Conservation (phyloP, 2,113 vertebrate species). For the Rhynchopsitta pachyrhyncha region DNA sequence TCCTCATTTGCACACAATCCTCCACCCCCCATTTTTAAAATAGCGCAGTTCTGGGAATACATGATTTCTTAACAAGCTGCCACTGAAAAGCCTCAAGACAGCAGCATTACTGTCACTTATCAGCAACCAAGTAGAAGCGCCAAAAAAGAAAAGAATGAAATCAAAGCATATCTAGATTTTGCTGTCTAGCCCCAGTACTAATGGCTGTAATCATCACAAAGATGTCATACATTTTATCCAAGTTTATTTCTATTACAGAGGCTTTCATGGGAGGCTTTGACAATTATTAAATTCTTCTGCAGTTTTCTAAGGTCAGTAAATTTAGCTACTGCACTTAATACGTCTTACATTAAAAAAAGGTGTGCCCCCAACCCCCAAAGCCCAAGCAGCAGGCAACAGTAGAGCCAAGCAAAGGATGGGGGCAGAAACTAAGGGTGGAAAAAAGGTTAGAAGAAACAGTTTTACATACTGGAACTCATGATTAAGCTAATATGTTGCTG, state of each 20-base stretch:
- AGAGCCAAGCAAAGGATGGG: neutral
- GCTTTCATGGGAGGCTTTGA: neutral
- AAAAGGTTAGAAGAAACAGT: neutral
- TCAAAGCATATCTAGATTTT: neutral
- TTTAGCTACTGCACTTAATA: neutral
- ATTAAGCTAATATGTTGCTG: neutral
- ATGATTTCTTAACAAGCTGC: neutral
- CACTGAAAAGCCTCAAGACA: neutral
- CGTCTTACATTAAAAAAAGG: neutral
- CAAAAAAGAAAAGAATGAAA: neutral
- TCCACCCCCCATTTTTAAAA: neutral
- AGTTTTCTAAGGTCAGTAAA: neutral
- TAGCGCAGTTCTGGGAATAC: neutral
- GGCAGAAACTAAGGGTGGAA: neutral
- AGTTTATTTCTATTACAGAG: neutral
- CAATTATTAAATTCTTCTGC: neutral
- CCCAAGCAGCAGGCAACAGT: neutral
- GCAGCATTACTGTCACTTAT: neutral
- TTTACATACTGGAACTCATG: neutral
- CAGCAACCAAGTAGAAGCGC: neutral
- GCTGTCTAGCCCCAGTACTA: neutral
- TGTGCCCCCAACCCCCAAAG: neutral
- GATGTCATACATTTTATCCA: neutral
- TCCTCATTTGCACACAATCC: constrained; percentile 8
- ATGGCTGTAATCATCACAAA: neutral